These are phyloP conservation scores for Vulpes vulpes DNA, from an alignment of 2,113 vertebrate species.

Conservation along the genomic window DNA sequence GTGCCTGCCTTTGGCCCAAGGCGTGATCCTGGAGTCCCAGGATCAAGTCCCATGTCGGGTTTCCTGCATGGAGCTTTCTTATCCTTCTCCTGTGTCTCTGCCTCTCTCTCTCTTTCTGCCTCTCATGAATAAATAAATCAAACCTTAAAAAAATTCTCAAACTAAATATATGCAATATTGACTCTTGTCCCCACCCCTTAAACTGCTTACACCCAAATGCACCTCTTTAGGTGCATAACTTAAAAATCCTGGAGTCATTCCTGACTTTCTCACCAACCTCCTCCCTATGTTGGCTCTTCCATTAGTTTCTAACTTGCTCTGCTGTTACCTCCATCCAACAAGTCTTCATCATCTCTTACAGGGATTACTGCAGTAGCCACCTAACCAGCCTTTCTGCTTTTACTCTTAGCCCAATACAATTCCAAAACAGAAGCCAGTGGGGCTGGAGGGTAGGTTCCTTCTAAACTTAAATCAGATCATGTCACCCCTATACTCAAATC, in stretches of 20 bases:
- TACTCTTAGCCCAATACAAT: neutral
- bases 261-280: fast-evolving
- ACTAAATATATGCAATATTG: neutral
- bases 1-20: no score
- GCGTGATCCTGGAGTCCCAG: no score
- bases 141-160: neutral
- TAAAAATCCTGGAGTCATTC: neutral
- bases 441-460: fast-evolving
- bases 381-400: neutral
- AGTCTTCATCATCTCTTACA: neutral
- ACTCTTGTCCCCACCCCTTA: neutral
- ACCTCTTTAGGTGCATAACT: neutral
- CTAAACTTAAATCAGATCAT: neutral
- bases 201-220: neutral
- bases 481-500: neutral
- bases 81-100: no score
- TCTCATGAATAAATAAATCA: no score
- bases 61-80: no score
- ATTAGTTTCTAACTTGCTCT: neutral
- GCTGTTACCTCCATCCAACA: neutral
- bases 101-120: no score
- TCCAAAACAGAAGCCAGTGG: neutral
- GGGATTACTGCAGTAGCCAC: neutral
- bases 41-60: no score
- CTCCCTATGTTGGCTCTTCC: neutral